Evolutionary conservation across 2,113 vertebrate genomes (phyloP).

Genomic region (Petrocephalus zakoni): DNA sequence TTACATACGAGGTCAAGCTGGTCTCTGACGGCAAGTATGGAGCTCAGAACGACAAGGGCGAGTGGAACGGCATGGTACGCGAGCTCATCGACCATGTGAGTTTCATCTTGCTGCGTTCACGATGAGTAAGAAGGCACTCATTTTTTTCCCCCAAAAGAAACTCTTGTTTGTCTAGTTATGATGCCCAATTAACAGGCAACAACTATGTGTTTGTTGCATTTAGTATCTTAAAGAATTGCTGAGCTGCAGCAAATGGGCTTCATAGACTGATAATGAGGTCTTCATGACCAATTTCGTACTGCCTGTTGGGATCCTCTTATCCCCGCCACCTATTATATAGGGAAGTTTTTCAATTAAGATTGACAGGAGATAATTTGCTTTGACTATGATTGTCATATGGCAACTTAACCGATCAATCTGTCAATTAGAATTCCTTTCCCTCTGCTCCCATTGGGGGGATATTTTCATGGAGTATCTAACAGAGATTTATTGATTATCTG

Average conservation of each 20-base stretch:
- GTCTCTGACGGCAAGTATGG: constrained; percentile 95
- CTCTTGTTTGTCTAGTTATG: background rate
- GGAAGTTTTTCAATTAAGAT: background rate
- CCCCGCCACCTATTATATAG: background rate
- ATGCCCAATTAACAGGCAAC: background rate
- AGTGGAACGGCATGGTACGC: constrained; percentile 99
- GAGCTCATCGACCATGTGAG: constrained; percentile 97
- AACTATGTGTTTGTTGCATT: background rate
- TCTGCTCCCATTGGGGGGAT: background rate
- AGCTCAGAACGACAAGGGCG: constrained; percentile 94
- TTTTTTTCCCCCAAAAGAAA: background rate
- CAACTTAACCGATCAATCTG: background rate
- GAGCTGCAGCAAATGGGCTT: background rate
- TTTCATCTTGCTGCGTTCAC: background rate
- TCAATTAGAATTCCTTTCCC: background rate
- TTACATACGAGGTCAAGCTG: constrained; percentile 89
- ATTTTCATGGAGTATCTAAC: background rate
- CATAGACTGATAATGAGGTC: background rate
- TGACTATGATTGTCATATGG: constrained; percentile 6
- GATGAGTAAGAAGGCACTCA: too few species aligned
- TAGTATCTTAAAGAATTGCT: background rate
- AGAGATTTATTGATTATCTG: background rate
- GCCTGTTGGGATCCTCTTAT: background rate
- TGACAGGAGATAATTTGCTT: background rate
- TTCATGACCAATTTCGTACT: background rate